A percentile compares a stretch with the other conserved stretches of the same genome.
Conservation (phyloP, 1,140 invertebrate genomes). For the Papilio polyxenes region DNA sequence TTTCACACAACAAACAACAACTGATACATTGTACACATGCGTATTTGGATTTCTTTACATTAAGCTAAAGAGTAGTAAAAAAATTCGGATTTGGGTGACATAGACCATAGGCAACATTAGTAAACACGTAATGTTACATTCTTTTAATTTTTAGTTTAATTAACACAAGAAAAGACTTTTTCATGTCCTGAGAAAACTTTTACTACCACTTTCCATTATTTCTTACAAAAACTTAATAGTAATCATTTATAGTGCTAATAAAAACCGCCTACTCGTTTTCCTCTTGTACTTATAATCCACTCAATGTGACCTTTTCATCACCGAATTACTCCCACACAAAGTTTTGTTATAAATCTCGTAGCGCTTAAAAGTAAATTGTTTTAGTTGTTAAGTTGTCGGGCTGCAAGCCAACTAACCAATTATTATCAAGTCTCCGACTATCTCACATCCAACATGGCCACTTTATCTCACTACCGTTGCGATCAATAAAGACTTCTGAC, state of each 20-base stretch:
- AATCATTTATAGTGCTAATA: too few relatives aligned
- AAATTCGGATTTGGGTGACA: too few relatives aligned
- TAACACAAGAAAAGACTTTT: too few relatives aligned
- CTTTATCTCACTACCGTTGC: slow-evolving; percentile 19
- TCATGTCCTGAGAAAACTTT: too few relatives aligned
- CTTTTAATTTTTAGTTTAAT: too few relatives aligned
- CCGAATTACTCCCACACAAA: neutral
- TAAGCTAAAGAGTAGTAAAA: too few relatives aligned
- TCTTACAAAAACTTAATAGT: too few relatives aligned
- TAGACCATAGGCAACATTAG: too few relatives aligned
- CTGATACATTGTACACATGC: neutral
- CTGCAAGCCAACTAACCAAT: slow-evolving; percentile 13
- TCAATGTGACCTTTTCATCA: neutral
- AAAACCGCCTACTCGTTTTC: too few relatives aligned
- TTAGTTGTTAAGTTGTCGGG: slow-evolving; percentile 17
- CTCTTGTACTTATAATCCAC: too few relatives aligned
- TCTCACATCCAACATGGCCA: neutral
- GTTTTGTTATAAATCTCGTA: neutral
- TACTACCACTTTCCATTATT: too few relatives aligned
- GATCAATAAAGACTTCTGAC: slow-evolving; percentile 12
- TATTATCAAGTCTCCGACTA: slow-evolving; percentile 10
- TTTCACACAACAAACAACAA: slow-evolving; percentile 17
- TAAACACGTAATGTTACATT: too few relatives aligned
- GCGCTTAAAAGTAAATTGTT: neutral
- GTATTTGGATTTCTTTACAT: neutral